These are phyloP conservation scores for Vollenhovia emeryi DNA, from an alignment of 1,140 invertebrate genomes.

Conservation along the genomic window DNA sequence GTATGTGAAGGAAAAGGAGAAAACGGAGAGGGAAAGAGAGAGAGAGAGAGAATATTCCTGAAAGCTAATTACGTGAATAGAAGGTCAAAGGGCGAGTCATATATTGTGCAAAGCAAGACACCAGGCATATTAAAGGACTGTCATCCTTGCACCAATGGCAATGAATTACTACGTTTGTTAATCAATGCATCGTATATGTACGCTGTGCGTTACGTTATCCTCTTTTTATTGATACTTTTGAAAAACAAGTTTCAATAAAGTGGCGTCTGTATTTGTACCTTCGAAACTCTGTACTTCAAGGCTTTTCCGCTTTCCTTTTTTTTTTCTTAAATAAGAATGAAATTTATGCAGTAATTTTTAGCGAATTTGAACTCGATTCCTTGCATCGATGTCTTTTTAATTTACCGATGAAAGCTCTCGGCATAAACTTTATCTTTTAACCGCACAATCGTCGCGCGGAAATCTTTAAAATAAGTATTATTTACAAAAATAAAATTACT, in stretches of 20 bases:
- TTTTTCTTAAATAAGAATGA: background rate
- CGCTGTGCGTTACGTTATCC: background rate
- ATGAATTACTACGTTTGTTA: constrained; percentile 28
- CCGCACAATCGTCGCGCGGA: too few relatives aligned
- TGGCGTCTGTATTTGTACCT: background rate
- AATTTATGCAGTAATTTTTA: background rate
- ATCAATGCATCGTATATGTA: background rate
- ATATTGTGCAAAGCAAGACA: constrained; percentile 14
- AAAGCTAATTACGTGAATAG: constrained; percentile 45
- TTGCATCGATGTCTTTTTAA: background rate
- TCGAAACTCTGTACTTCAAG: background rate
- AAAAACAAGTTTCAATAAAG: background rate
- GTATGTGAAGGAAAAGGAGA: background rate
- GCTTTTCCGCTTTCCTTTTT: background rate
- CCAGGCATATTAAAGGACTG: constrained; percentile 9
- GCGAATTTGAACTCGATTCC: background rate
- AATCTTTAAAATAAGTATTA: too few relatives aligned
- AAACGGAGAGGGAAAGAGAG: background rate
- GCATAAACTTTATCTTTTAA: too few relatives aligned
- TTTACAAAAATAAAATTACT: too few relatives aligned
- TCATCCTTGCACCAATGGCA: constrained; percentile 1
- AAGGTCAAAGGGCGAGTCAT: constrained; percentile 37
- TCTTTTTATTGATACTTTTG: background rate
- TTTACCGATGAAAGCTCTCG: background rate
- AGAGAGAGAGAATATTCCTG: constrained; percentile 36